Conservation (phyloP, 2,797 vertebrate species). For the Orientallactaga sibirica region DNA sequence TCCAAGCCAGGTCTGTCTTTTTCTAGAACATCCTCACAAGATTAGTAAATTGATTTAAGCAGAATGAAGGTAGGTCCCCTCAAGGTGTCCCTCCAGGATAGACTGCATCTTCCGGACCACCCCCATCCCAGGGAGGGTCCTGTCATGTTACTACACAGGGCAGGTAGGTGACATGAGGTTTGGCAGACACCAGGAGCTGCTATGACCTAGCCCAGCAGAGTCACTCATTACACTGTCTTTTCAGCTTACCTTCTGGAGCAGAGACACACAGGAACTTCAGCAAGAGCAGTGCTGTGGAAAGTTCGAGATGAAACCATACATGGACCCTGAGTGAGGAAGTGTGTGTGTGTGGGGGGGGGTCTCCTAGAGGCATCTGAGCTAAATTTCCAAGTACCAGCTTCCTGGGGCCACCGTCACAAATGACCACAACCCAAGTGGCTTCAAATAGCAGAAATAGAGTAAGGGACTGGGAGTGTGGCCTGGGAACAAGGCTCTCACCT, state of each 20-base stretch:
- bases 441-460: not conserved
- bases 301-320: too few relatives aligned
- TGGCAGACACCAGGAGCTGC: not conserved
- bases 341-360: not conserved
- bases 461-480: not conserved
- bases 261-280: too few relatives aligned
- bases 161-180: not conserved
- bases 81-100: not conserved
- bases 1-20: not conserved
- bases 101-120: not conserved
- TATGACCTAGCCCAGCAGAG: not conserved
- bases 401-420: not conserved
- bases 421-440: not conserved
- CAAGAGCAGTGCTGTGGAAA: rapidly evolving
- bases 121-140: too few relatives aligned
- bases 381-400: not conserved
- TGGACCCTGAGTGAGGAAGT: not conserved
- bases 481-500: rapidly evolving
- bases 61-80: not conserved
- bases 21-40: not conserved
- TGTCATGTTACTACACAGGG: not conserved
- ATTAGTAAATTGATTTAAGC: not conserved
- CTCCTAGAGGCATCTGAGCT: not conserved
- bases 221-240: not conserved
- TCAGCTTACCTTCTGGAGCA: not conserved